These are phyloP conservation scores for Arctopsyche grandis DNA, from an alignment of 1,140 invertebrate species.

Conservation along the genomic window DNA sequence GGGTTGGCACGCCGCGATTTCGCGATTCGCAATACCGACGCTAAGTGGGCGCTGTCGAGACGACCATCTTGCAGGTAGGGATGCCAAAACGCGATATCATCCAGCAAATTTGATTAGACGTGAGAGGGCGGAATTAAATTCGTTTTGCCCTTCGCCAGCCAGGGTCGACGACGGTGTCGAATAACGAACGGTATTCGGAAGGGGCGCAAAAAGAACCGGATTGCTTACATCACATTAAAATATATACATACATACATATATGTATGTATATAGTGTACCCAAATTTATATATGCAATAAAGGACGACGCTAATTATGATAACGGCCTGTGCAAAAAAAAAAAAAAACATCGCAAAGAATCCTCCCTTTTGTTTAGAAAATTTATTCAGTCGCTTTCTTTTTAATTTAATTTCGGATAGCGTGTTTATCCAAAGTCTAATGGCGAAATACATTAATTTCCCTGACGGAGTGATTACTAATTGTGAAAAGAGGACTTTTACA, in stretches of 20 bases:
- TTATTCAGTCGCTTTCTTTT: background rate
- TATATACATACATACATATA: too few relatives aligned
- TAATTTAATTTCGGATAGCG: background rate
- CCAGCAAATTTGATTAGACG: background rate
- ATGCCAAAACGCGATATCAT: conserved; percentile 1
- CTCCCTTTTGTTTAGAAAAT: background rate
- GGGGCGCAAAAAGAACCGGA: background rate
- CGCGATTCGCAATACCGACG: too few relatives aligned
- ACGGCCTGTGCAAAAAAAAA: background rate
- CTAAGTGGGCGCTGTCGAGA: too few relatives aligned
- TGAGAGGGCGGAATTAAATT: background rate
- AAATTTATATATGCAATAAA: background rate
- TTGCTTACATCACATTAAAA: background rate
- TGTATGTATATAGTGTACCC: background rate
- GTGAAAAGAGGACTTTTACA: too few relatives aligned
- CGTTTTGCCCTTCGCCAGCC: background rate
- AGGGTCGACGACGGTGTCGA: background rate
- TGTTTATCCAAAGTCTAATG: background rate
- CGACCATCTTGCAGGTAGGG: background rate
- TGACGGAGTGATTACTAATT: too few relatives aligned
- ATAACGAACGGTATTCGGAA: background rate
- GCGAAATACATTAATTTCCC: background rate
- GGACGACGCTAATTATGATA: background rate
- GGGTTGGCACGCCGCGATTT: background rate
- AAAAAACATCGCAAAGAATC: background rate